Evolutionary conservation across 2,888 invertebrate genomes (phyloP).

Genomic region (Oxycera nigricornis): DNA sequence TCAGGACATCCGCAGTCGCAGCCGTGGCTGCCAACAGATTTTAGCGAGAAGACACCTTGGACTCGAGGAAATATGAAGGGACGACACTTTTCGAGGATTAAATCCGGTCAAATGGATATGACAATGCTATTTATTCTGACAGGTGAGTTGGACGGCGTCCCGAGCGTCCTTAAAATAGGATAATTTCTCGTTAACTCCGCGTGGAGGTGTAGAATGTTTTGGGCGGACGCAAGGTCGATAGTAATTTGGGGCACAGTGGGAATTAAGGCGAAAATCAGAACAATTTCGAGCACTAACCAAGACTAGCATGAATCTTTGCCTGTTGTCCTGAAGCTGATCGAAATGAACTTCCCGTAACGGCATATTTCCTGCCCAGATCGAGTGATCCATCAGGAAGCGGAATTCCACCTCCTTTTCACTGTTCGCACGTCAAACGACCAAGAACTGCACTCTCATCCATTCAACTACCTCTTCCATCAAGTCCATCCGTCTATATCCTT

Average conservation of each 20-base stretch:
- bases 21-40: neutral
- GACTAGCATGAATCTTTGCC: no score
- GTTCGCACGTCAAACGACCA: neutral
- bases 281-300: no score
- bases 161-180: neutral
- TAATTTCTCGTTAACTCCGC: no score
- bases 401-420: neutral
- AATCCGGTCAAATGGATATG: slow-evolving; percentile 27
- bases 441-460: no score
- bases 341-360: neutral
- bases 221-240: no score
- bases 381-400: no score
- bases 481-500: slow-evolving; percentile 14
- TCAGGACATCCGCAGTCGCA: neutral
- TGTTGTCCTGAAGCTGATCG: neutral
- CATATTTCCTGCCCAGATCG: neutral
- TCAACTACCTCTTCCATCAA: neutral
- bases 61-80: neutral
- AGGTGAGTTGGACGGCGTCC: neutral
- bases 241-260: no score
- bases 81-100: slow-evolving; percentile 32
- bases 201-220: no score
- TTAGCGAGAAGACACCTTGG: neutral
- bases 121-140: slow-evolving; percentile 14
- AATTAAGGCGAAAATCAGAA: no score